Evolutionary conservation across 2,113 vertebrate species (phyloP), one percentile per base, ranked within the genome.

Genomic region (Piprites chloris): DNA sequence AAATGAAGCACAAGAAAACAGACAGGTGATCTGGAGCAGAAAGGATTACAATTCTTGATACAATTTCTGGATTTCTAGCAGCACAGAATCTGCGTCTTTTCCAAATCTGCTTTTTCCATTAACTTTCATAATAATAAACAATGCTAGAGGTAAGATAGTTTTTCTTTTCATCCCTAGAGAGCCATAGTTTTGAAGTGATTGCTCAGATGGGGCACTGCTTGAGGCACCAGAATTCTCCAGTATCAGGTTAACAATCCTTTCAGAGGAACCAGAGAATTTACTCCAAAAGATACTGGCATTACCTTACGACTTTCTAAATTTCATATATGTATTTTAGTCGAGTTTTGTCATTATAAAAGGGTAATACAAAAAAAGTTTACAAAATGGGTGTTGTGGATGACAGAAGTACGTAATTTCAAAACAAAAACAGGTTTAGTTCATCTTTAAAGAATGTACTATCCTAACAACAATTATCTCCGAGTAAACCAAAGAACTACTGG

Each of bases 401-500:
- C 33, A 77, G 39, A 96, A 59, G 8, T 32, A 87, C 14, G 14
- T 88, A 4, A 69, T 89, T 91, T 94, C 79, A 92, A 90, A 91
- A 94, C 68, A 90, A 91, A 85, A 77, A 14, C 2, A 5, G 26
- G 66, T 76, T 92, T 91, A 95, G 67, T 79, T 96, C 73, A 90
- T 74, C 67, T 91, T 95, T 94, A 61, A 95, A 91, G 73, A 95
- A 95, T 75, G 63, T 76, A 78, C 86, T 96, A 85, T 94, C 87
- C 77, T 84, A 94, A 95, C 89, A 82, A 75, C 41, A 24, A 89
- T 75, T 53, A 66, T 77, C 89, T 95, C 85, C 32, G 56, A 96
- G 87, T 74, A 96, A 97, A 96, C 78, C 81, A 66, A 86, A 52
- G 87, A 94, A 78, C 90, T 55, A 72, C 9, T 63, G 92, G 87